Evolutionary conservation across 53 echinoderm and acorn worm genomes (phyloP).

Genomic region (Actinopyga echinites): DNA sequence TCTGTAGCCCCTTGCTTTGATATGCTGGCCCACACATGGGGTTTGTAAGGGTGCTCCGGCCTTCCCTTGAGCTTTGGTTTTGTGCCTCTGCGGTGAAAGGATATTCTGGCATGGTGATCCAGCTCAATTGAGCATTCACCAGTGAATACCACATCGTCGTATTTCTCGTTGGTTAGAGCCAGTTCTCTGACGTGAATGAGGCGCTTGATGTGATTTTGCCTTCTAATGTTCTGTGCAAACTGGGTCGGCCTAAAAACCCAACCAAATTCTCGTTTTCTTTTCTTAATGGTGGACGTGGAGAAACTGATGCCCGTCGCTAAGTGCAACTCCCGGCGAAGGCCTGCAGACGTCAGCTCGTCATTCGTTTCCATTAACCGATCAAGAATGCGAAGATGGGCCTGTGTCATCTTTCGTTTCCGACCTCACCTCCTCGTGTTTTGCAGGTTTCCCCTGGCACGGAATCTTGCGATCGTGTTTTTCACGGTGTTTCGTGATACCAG

Average conservation of each 20-base stretch:
- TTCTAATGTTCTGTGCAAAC: constrained; percentile 27
- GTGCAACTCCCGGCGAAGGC: background rate
- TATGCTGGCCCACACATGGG: constrained; percentile 61
- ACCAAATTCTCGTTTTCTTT: background rate
- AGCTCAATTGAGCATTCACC: no score
- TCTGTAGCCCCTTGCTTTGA: constrained; percentile 25
- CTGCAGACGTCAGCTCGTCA: background rate
- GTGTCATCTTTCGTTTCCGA: background rate
- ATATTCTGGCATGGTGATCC: background rate
- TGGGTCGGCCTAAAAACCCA: background rate
- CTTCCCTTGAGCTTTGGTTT: background rate
- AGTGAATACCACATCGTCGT: no score
- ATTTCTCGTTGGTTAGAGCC: background rate
- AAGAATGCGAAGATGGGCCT: background rate
- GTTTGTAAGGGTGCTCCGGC: constrained; percentile 16
- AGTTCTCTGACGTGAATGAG: constrained; percentile 2
- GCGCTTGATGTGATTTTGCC: background rate
- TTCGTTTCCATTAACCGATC: background rate
- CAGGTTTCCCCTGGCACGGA: background rate
- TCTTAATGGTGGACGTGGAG: background rate
- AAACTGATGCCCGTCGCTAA: background rate
- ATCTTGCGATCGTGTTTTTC: background rate
- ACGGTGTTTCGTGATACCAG: background rate
- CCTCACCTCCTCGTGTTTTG: background rate
- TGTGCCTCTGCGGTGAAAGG: background rate